Evolutionary conservation across 1,140 invertebrate species (phyloP).

Genomic region (Nilaparvata lugens): DNA sequence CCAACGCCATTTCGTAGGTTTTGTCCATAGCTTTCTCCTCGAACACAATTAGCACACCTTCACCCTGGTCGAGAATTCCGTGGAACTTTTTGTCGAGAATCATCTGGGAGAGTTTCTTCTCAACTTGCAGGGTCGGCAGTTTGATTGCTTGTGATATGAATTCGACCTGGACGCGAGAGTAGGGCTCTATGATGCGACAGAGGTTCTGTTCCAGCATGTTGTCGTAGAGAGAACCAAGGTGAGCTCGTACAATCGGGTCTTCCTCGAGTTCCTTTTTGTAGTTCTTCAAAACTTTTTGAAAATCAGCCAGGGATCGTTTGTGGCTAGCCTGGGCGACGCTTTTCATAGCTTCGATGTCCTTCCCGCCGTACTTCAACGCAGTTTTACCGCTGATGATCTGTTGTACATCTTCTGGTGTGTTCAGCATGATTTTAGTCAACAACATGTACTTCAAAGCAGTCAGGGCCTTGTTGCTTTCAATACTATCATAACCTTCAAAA

Average conservation of each 20-base stretch:
- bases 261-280: slow-evolving; percentile 88
- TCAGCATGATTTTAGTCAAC: slow-evolving; percentile 96
- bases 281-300: slow-evolving; percentile 75
- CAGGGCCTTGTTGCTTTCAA: slow-evolving; percentile 84
- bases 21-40: slow-evolving; percentile 91
- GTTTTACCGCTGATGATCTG: slow-evolving; percentile 94
- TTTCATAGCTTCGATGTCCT: slow-evolving; percentile 96
- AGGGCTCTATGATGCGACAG: slow-evolving; percentile 97
- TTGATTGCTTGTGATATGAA: slow-evolving; percentile 73
- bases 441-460: slow-evolving; percentile 98
- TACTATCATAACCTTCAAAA: slow-evolving; percentile 97
- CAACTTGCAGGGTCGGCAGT: slow-evolving; percentile 81
- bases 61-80: slow-evolving; percentile 96
- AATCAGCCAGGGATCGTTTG: slow-evolving; percentile 92
- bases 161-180: slow-evolving; percentile 88
- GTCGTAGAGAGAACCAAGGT: slow-evolving; percentile 94
- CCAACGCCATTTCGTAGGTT: slow-evolving; percentile 93
- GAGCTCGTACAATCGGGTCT: slow-evolving; percentile 92
- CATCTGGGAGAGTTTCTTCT: slow-evolving; percentile 99
- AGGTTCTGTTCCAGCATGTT: slow-evolving; percentile 99
- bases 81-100: slow-evolving; percentile 97
- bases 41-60: slow-evolving; percentile 94
- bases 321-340: slow-evolving; percentile 92
- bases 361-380: slow-evolving; percentile 90
- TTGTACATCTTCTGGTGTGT: slow-evolving; percentile 90